Percentiles rank a stretch among this genome's conserved stretches.
Evolutionary conservation across 2,797 vertebrate genomes (phyloP).

Genomic region (Neosilurus hyrtlii): DNA sequence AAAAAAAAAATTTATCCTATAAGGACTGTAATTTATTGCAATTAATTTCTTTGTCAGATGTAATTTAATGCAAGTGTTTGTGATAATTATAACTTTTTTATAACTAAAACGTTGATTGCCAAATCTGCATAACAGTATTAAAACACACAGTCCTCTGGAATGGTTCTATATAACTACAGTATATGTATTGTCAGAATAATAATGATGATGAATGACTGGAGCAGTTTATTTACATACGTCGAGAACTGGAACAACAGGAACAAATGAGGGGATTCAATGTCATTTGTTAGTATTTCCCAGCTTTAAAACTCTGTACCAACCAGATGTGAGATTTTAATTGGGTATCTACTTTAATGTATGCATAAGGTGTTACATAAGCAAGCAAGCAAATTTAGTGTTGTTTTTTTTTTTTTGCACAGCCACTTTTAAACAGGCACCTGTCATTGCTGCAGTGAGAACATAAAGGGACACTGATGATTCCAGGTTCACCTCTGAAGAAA

Average conservation of each 20-base stretch:
- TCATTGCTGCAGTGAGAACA: constrained; percentile 74
- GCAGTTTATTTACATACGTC: background rate
- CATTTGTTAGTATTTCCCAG: background rate
- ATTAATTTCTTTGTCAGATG: no score
- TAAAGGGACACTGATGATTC: constrained; percentile 65
- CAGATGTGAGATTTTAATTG: background rate
- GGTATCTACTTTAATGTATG: background rate
- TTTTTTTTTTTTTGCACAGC: constrained; percentile 59
- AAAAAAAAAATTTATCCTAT: no score
- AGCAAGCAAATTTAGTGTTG: background rate
- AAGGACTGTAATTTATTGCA: background rate
- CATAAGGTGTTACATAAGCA: background rate
- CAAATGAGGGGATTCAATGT: background rate
- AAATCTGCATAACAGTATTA: no score
- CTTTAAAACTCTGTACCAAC: background rate
- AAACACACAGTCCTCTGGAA: no score
- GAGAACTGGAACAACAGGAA: background rate
- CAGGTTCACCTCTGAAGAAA: constrained; percentile 74
- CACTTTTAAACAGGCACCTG: constrained; percentile 61
- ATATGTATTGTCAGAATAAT: background rate
- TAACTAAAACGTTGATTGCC: no score
- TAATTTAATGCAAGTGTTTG: no score
- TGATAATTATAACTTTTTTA: no score
- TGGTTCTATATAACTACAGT: no score
- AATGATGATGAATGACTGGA: background rate